A percentile compares a stretch with the other conserved stretches of the same genome.
phyloP scores from a whole-genome alignment of 2,797 vertebrate species.

The Malurus leucopterus region DNA sequence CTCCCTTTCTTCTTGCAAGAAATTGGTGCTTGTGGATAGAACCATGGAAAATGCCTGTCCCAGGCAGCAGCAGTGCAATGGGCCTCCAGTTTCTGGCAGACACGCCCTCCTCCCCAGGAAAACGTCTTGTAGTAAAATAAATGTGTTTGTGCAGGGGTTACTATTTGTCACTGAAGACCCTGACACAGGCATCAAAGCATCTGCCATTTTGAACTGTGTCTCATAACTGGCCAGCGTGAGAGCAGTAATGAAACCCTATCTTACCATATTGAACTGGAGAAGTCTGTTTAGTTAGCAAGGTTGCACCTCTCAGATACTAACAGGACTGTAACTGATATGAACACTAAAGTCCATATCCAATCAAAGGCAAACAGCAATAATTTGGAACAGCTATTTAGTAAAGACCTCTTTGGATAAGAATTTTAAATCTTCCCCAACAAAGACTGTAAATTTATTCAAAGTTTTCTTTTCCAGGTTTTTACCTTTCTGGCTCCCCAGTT shows the following conservation, averaged over 20 bases:
- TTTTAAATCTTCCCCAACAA: neutral
- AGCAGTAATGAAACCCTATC: conserved; percentile 66
- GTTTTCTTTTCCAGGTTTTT: neutral
- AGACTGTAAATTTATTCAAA: neutral
- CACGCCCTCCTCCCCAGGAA: conserved; percentile 23
- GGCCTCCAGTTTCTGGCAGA: conserved; percentile 12
- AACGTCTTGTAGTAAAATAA: conserved; percentile 58
- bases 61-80: neutral
- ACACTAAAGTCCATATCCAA: conserved; percentile 56
- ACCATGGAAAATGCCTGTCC: conserved; percentile 4
- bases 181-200: conserved; percentile 70
- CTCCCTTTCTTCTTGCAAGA: neutral
- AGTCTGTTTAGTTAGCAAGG: conserved; percentile 70
- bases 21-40: neutral
- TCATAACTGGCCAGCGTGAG: conserved; percentile 73
- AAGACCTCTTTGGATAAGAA: neutral
- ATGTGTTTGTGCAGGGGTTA: conserved; percentile 79
- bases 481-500: neutral
- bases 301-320: conserved; percentile 53
- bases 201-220: conserved; percentile 67
- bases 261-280: conserved; percentile 63
- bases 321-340: conserved; percentile 59
- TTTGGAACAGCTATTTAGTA: conserved; percentile 27
- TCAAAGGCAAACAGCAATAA: conserved; percentile 61
- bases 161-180: conserved; percentile 69